Conservation (phyloP, 1,140 invertebrate species). For the Zaprionus gabonicus region DNA sequence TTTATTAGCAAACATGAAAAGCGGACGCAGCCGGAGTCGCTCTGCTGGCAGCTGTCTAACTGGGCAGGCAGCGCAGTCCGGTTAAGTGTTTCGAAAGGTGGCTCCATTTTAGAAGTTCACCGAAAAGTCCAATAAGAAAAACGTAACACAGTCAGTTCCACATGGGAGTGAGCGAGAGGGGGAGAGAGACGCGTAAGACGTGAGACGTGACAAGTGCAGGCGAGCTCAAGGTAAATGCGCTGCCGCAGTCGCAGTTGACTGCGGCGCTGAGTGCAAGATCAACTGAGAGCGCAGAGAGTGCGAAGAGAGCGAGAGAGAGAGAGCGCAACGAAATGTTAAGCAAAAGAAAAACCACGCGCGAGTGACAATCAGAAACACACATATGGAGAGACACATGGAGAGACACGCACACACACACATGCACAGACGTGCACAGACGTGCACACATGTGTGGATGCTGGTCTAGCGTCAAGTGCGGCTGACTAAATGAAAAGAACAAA, state of each 20-base stretch:
- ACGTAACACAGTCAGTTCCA: neutral
- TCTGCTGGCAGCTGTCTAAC: conserved; percentile 22
- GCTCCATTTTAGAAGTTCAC: conserved; percentile 71
- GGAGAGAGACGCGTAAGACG: neutral
- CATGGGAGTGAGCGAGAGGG: neutral
- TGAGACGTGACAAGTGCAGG: conserved; percentile 69
- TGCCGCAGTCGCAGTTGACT: conserved; percentile 24
- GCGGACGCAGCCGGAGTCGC: conserved; percentile 19
- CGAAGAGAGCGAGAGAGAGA: conserved; percentile 15
- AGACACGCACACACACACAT: conserved; percentile 1
- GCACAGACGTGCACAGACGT: neutral
- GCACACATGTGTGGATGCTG: conserved; percentile 8
- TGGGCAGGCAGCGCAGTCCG: conserved; percentile 26
- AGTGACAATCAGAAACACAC: conserved; percentile 57
- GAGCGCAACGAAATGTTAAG: conserved; percentile 39
- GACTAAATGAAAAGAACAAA: conserved; percentile 71
- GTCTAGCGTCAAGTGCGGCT: conserved; percentile 39
- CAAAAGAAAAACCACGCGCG: conserved; percentile 59
- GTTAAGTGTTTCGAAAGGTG: conserved; percentile 67
- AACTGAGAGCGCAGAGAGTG: conserved; percentile 38
- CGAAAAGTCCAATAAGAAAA: conserved; percentile 48
- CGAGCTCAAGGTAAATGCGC: conserved; percentile 71
- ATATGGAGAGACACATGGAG: conserved; percentile 11
- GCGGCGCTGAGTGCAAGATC: conserved; percentile 70
- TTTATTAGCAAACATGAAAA: conserved; percentile 80